These are phyloP conservation scores for Pardosa pseudoannulata DNA, from an alignment of 2,888 invertebrate species.

Conservation along the genomic window DNA sequence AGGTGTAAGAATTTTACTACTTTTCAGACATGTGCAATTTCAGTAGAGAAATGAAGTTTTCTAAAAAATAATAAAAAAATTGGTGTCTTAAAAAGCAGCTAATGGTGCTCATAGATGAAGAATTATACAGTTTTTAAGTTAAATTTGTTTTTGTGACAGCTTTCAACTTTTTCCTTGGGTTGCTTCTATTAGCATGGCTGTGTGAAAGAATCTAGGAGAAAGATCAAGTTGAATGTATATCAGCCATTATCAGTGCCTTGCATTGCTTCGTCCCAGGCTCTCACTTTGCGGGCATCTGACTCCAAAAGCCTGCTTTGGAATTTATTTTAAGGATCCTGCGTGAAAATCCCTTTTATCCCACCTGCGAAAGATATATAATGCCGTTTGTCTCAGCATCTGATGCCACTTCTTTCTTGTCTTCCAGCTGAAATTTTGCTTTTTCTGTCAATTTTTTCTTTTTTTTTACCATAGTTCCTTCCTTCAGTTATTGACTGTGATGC, in stretches of 20 bases:
- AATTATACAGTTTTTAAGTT: conserved; percentile 15
- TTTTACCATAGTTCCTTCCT: conserved; percentile 47
- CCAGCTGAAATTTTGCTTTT: conserved; percentile 48
- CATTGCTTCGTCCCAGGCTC: conserved; percentile 43
- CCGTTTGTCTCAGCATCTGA: conserved; percentile 31
- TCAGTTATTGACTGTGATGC: conserved; percentile 60
- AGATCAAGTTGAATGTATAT: conserved; percentile 10
- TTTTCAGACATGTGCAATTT: conserved; percentile 57
- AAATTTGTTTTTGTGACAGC: conserved; percentile 28
- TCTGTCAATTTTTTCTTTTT: too few species aligned
- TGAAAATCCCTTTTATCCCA: conserved; percentile 1
- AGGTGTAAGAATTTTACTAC: conserved; percentile 53
- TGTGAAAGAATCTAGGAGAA: not conserved
- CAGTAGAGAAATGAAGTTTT: conserved; percentile 39
- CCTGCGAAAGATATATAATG: not conserved
- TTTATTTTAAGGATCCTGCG: conserved; percentile 38
- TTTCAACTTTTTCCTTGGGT: conserved; percentile 26
- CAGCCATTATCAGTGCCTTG: conserved; percentile 63
- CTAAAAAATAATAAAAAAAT: conserved; percentile 27
- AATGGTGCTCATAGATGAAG: conserved; percentile 68
- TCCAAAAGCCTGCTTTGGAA: conserved; percentile 36
- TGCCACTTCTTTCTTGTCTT: conserved; percentile 67
- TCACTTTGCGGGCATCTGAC: conserved; percentile 32
- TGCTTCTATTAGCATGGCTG: conserved; percentile 41
- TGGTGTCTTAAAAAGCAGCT: conserved; percentile 63